phyloP scores from a whole-genome alignment of 1,140 invertebrate species.

The Drosophila tropicalis region DNA sequence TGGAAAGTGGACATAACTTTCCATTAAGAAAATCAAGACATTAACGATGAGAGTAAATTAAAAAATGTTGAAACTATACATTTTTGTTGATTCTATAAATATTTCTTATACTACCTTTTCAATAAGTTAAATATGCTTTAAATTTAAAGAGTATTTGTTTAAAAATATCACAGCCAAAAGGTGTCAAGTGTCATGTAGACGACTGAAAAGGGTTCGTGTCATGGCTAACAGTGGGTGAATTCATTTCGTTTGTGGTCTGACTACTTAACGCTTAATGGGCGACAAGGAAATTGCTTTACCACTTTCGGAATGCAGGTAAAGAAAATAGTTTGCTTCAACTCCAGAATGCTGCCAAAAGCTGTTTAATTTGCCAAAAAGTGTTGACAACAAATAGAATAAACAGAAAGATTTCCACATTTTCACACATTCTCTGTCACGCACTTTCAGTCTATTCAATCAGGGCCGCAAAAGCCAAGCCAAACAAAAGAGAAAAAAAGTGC shows the following conservation, averaged over 20 bases:
- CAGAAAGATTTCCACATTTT: slow-evolving; percentile 49
- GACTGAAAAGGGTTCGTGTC: slow-evolving; percentile 52
- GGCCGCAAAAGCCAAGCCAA: slow-evolving; percentile 28
- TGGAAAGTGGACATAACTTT: too few species aligned
- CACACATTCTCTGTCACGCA: neutral
- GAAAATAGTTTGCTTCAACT: slow-evolving; percentile 34
- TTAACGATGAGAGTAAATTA: too few species aligned
- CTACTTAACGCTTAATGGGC: slow-evolving; percentile 56
- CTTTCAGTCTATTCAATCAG: slow-evolving; percentile 39
- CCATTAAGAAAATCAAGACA: too few species aligned
- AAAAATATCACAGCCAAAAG: neutral
- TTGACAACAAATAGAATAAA: slow-evolving; percentile 44
- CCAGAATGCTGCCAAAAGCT: slow-evolving; percentile 11
- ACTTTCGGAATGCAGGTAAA: slow-evolving; percentile 23
- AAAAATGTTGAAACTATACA: too few species aligned
- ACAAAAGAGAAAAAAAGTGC: slow-evolving; percentile 6
- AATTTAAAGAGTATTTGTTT: neutral
- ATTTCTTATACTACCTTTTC: too few species aligned
- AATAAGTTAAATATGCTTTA: neutral
- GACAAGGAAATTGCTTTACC: slow-evolving; percentile 54
- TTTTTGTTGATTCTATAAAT: too few species aligned
- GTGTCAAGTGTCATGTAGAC: slow-evolving; percentile 15
- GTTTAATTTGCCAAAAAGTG: slow-evolving; percentile 50
- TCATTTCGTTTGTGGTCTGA: slow-evolving; percentile 17
- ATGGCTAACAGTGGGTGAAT: slow-evolving; percentile 27